Percentiles rank a stretch among this genome's conserved stretches.
These are phyloP conservation scores for Octonoba sinensis DNA, from an alignment of 2,888 invertebrate genomes.

Conservation along the genomic window DNA sequence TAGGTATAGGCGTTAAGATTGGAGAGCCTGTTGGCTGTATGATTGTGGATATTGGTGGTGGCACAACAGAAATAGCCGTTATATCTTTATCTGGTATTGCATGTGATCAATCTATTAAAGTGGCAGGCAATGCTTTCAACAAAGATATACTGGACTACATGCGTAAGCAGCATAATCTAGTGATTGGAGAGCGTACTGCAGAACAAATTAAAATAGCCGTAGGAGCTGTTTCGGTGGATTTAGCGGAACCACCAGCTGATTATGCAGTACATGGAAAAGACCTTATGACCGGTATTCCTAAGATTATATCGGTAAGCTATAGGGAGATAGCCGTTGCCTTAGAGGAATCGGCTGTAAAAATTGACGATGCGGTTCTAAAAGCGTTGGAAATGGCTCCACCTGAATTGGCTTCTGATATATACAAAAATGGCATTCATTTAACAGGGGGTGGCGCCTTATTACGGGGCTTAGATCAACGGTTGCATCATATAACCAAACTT, in stretches of 20 bases:
- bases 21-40: constrained; percentile 45
- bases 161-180: constrained; percentile 8
- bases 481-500: neutral
- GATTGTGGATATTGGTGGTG: constrained; percentile 64
- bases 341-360: neutral
- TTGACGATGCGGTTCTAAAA: neutral
- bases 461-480: neutral
- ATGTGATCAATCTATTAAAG: constrained; percentile 73
- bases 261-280: constrained; percentile 1
- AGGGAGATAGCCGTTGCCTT: neutral
- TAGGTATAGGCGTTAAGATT: constrained; percentile 53
- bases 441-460: constrained; percentile 10
- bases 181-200: constrained; percentile 11
- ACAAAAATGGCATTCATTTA: constrained; percentile 1
- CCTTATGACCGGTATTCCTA: constrained; percentile 7
- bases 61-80: constrained; percentile 62
- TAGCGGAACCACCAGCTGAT: constrained; percentile 10
- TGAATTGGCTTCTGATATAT: constrained; percentile 13
- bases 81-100: constrained; percentile 41
- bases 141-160: constrained; percentile 8
- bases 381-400: constrained; percentile 5
- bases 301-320: neutral
- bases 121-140: constrained; percentile 10
- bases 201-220: constrained; percentile 12
- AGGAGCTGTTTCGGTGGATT: constrained; percentile 1